A percentile compares a stretch with the other conserved stretches of the same genome.
Evolutionary conservation across 2,797 vertebrate genomes (phyloP).

Genomic region (Phoeniculus purpureus): DNA sequence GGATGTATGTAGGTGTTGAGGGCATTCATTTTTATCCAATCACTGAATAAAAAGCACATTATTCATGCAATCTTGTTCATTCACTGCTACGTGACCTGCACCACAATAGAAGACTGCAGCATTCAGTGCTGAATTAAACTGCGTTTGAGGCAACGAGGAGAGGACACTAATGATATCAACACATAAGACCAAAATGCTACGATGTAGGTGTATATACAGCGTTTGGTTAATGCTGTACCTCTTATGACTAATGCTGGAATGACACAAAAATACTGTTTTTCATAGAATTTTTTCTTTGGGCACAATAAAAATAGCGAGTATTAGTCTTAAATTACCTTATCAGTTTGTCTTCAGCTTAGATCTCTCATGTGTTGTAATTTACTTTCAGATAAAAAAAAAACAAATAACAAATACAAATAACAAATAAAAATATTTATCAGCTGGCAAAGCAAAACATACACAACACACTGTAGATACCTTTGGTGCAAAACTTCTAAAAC

Average conservation of each 20-base stretch:
- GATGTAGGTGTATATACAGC: background rate
- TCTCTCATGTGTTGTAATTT: background rate
- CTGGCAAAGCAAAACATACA: background rate
- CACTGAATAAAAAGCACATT: constrained; percentile 79
- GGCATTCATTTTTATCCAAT: constrained; percentile 81
- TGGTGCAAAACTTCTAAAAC: background rate
- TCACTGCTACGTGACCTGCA: constrained; percentile 81
- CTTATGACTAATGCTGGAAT: background rate
- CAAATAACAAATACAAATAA: background rate
- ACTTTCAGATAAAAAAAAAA: background rate
- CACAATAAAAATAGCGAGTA: background rate
- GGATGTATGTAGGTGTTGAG: constrained; percentile 78
- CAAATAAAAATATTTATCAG: background rate
- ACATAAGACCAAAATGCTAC: constrained; percentile 45
- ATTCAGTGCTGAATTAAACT: constrained; percentile 58
- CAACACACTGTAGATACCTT: background rate
- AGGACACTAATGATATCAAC: constrained; percentile 34
- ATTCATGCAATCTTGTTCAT: constrained; percentile 80
- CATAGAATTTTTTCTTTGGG: background rate
- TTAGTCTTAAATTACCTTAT: background rate
- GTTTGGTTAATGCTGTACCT: constrained; percentile 18
- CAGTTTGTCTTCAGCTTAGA: background rate
- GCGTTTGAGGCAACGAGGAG: constrained; percentile 43
- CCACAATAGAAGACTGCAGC: constrained; percentile 75
- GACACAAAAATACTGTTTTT: constrained; percentile 6